Evolutionary conservation across 2,797 vertebrate genomes (phyloP), one percentile per base, ranked within the genome.

Genomic region (Sebastes flavidus): DNA sequence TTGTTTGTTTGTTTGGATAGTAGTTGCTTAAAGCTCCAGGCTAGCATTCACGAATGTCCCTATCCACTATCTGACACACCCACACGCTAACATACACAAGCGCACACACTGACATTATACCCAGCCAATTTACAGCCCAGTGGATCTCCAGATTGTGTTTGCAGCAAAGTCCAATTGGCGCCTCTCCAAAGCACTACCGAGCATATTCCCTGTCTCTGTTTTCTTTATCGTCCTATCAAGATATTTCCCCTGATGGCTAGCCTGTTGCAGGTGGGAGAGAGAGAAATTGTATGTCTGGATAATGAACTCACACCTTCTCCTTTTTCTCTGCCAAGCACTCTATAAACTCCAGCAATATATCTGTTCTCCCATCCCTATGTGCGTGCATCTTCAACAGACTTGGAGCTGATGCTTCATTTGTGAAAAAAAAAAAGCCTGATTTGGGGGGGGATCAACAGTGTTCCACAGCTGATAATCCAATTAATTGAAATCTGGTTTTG

Each of bases 91-190:
- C 72, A 76, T 73, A 70, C 65, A 80, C 72, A 42, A 67, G 68
- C 74, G 63, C 68, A 80, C 80, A 85, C 77, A 85, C 67, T 16
- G 46, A 85, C 88, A 92, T 89, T 87, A 88, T 76, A 87, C 82
- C 30, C 63, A 80, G 61, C 88, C 89, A 95, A 92, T 94, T 94
- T 93, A 90, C 80, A 88, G 84, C 83, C 75, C 87, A 58, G 87
- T 89, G 89, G 85, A 92, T 88, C 84, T 88, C 80, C 86, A 91
- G 90, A 95, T 94, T 94, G 93, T 87, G 82, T 94, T 93, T 92
- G 89, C 90, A 81, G 88, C 83, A 76, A 93, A 89, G 90, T 92
- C 87, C 90, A 92, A 89, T 91, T 93, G 92, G 91, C 78, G 1
- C 65, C 78, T 89, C 84, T 94, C 90, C 92, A 94, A 92, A 90